Evolutionary conservation across 2,113 vertebrate genomes (phyloP).

Genomic region (Sinocyclocheilus maitianheensis): DNA sequence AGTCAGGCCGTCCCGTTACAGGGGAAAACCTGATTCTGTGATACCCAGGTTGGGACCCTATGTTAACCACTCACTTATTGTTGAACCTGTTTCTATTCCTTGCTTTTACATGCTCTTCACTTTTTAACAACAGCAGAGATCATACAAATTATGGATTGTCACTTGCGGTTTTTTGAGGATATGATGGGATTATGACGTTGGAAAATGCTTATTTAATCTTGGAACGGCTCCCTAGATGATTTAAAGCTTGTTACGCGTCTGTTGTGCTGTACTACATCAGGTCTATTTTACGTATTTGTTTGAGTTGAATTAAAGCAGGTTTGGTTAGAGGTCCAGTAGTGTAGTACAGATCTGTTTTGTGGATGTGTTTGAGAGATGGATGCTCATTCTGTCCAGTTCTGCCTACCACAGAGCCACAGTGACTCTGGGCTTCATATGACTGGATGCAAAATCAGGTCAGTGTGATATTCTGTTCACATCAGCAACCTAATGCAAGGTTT

Average conservation of each 20-base stretch:
- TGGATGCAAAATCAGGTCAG: slow-evolving; percentile 71
- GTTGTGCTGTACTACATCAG: background rate
- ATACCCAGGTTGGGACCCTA: slow-evolving; percentile 14
- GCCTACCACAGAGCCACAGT: slow-evolving; percentile 74
- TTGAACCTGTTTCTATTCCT: background rate
- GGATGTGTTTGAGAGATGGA: slow-evolving; percentile 64
- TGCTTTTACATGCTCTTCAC: background rate
- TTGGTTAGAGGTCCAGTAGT: background rate
- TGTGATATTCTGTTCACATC: slow-evolving; percentile 47
- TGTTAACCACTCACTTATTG: slow-evolving; percentile 17
- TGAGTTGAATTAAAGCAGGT: slow-evolving; percentile 29
- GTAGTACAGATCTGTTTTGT: background rate
- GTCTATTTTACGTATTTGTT: background rate
- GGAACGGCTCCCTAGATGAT: slow-evolving; percentile 13
- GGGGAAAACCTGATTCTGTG: slow-evolving; percentile 57
- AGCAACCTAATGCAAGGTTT: background rate
- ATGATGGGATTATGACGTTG: slow-evolving; percentile 35
- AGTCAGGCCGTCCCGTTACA: slow-evolving; percentile 26
- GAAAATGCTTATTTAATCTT: slow-evolving; percentile 23
- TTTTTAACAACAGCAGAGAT: slow-evolving; percentile 33
- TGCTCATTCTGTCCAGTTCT: slow-evolving; percentile 68
- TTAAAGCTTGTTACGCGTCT: slow-evolving; percentile 5
- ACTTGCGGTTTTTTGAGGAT: slow-evolving; percentile 15
- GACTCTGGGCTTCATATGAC: slow-evolving; percentile 72
- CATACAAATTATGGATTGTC: slow-evolving; percentile 34